Base-by-base conservation (phyloP, 2,888 invertebrate species). In the Acrocyrtus sp. region DNA sequence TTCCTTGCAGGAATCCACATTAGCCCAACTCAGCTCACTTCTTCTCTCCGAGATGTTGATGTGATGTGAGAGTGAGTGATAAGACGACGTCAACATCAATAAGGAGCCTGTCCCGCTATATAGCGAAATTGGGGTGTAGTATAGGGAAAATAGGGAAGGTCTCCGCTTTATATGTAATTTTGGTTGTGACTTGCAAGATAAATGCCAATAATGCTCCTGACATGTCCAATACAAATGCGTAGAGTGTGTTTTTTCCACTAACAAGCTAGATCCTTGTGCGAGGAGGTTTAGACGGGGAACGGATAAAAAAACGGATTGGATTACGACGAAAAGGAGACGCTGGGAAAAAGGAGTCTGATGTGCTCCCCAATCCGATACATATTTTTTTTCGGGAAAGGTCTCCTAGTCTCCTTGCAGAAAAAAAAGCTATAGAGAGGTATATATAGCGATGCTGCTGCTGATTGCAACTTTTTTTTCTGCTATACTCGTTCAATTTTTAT, bases 401-500 rank as follows among this genome's bases (percentile, higher is more conserved):
- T n/a, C n/a, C n/a, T n/a, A n/a, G n/a, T n/a, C n/a, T n/a, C n/a
- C n/a, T n/a, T n/a, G n/a, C n/a, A n/a, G n/a, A n/a, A n/a, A n/a
- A n/a, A n/a, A n/a, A n/a, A n/a, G n/a, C n/a, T n/a, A n/a, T n/a
- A n/a, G n/a, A n/a, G n/a, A n/a, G n/a, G n/a, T n/a, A n/a, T n/a
- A n/a, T n/a, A n/a, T n/a, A n/a, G n/a, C n/a, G n/a, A n/a, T n/a
- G n/a, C 21, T 41, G 22, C 22, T 56, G 56, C 56, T 56, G 56
- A 56, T 56, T 56, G 56, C 56, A 56, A 34, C 56, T 47, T 21
- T 56, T 54, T 41, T 53, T 56, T 41, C 12, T n/a, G 21, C 39
- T n/a, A n/a, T n/a, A n/a, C n/a, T n/a, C n/a, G n/a, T n/a, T 41
- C 39, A n/a, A 56, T 56, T 56, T 56, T 56, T 41, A 53, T 53